Evolutionary conservation across 1,140 invertebrate species (phyloP).

Genomic region (Lordiphosa clarofinis): DNA sequence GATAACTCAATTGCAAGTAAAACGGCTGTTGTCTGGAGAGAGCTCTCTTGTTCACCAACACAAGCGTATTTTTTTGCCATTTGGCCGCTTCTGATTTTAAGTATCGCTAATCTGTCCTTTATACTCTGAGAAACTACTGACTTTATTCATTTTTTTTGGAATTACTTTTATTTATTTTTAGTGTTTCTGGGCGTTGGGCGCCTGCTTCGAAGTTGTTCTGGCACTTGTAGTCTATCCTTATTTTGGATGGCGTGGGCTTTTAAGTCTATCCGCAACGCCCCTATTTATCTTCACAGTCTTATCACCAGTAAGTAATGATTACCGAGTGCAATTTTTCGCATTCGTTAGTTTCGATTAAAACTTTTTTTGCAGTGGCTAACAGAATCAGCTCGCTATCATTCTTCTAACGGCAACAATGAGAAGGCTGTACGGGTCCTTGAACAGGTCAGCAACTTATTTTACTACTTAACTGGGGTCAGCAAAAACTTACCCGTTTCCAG

Average conservation of each 20-base stretch:
- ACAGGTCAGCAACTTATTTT: constrained; percentile 81
- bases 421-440: constrained; percentile 92
- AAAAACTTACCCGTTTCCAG: constrained; percentile 22
- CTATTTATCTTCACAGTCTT: constrained; percentile 90
- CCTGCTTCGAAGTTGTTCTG: constrained; percentile 94
- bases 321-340: too few relatives aligned
- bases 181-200: constrained; percentile 98
- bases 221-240: constrained; percentile 95
- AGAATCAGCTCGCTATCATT: constrained; percentile 91
- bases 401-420: constrained; percentile 91
- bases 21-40: too few relatives aligned
- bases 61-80: too few relatives aligned
- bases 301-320: constrained; percentile 74
- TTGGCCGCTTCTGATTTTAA: too few relatives aligned
- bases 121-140: too few relatives aligned
- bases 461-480: background rate
- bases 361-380: constrained; percentile 24
- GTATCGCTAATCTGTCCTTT: too few relatives aligned
- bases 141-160: too few relatives aligned
- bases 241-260: constrained; percentile 94
- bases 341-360: too few relatives aligned
- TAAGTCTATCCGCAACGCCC: constrained; percentile 92
- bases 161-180: constrained; percentile 70
- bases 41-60: too few relatives aligned
- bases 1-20: too few relatives aligned